phyloP scores from a whole-genome alignment of 2,797 vertebrate genomes.

The Hybognathus amarus region DNA sequence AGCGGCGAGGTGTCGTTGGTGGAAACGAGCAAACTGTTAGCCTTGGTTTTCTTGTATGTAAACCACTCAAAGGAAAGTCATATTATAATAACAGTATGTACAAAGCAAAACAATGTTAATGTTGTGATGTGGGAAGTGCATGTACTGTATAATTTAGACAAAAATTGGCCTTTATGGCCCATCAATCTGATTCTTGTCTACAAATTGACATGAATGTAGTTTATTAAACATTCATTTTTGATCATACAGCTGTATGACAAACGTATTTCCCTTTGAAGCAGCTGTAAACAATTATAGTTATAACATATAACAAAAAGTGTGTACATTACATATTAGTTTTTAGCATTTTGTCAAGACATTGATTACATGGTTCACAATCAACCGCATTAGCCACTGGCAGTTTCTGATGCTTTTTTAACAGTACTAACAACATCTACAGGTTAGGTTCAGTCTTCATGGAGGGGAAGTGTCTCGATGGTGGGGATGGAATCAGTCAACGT shows the following conservation, averaged over 20 bases:
- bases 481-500: not conserved
- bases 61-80: not conserved
- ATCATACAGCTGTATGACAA: not conserved
- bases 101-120: not conserved
- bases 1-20: not conserved
- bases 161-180: not conserved
- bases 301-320: not conserved
- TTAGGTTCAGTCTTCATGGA: not conserved
- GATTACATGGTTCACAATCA: not conserved
- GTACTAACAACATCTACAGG: not conserved
- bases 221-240: not conserved
- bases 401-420: not conserved
- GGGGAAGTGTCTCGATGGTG: not conserved
- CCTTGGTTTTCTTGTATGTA: not conserved
- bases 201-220: not conserved
- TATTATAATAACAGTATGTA: not conserved
- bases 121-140: not conserved
- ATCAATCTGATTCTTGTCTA: not conserved
- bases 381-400: not conserved
- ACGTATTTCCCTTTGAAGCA: not conserved
- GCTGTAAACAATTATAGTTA: conserved; percentile 22
- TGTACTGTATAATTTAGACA: not conserved
- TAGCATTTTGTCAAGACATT: not conserved
- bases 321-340: not conserved
- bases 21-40: not conserved